These are phyloP conservation scores for Apantesis nais DNA, from an alignment of 2,888 invertebrate genomes.

Conservation along the genomic window DNA sequence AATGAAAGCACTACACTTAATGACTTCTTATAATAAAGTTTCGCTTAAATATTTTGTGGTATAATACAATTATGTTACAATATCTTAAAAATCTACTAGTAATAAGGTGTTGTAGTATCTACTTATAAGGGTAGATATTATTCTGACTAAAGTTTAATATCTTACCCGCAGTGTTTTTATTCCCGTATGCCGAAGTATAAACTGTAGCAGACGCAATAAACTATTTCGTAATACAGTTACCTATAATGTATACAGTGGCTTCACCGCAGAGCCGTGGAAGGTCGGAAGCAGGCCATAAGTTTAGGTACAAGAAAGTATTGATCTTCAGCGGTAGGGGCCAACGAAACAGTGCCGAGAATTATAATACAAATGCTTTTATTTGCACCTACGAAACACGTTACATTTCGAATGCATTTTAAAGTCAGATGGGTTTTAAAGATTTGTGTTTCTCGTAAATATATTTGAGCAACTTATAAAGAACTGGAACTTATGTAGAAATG, in stretches of 20 bases:
- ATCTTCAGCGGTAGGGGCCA: constrained; percentile 33
- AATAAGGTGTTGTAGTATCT: too few relatives aligned
- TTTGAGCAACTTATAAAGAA: neutral
- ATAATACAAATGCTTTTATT: constrained; percentile 38
- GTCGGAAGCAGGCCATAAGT: constrained; percentile 49
- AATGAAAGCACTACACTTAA: neutral
- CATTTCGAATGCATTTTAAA: constrained; percentile 14
- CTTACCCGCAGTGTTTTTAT: constrained; percentile 11
- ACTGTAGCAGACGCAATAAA: constrained; percentile 23
- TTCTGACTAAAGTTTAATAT: too few relatives aligned
- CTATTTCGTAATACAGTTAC: constrained; percentile 17
- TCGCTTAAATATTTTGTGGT: neutral
- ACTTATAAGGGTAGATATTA: neutral
- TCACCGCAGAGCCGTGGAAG: constrained; percentile 37
- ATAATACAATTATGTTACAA: neutral
- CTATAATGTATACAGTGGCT: constrained; percentile 16
- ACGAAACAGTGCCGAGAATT: constrained; percentile 37
- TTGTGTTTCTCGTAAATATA: neutral
- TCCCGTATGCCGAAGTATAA: constrained; percentile 17
- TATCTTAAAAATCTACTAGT: neutral
- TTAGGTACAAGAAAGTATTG: constrained; percentile 56
- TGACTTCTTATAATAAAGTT: neutral
- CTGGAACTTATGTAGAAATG: constrained; percentile 2
- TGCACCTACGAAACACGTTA: constrained; percentile 14
- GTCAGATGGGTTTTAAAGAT: constrained; percentile 23